Conservation (phyloP, 2,113 vertebrate species). For the Mionectes macconnelli region DNA sequence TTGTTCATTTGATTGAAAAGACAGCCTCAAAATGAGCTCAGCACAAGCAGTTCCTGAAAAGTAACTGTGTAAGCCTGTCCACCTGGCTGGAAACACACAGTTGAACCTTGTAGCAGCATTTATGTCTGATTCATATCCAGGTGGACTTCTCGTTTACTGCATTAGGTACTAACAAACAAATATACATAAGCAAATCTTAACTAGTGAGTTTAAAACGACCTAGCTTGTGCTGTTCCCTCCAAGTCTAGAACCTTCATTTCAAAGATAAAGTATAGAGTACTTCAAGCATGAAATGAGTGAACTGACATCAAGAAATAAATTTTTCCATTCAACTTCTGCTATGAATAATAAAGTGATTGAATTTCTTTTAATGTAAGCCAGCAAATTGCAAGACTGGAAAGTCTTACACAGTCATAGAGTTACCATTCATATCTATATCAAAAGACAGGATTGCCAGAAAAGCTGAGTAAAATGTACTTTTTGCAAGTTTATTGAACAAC, state of each 20-base stretch:
- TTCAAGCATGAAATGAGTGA: slow-evolving; percentile 28
- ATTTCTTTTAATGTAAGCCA: slow-evolving; percentile 20
- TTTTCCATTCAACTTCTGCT: background rate
- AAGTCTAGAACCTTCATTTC: background rate
- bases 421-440: background rate
- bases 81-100: background rate
- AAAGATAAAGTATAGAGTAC: background rate
- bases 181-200: background rate
- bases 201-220: background rate
- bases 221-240: background rate
- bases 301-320: slow-evolving; percentile 33
- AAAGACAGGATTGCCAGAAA: background rate
- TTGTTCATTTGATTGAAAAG: background rate
- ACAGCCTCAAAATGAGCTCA: background rate
- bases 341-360: slow-evolving; percentile 20
- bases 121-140: background rate
- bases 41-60: background rate
- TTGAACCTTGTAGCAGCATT: background rate
- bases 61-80: background rate
- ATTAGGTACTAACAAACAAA: background rate
- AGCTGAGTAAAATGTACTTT: background rate
- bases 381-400: background rate
- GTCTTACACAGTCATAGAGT: background rate
- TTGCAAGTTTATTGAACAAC: background rate
- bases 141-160: background rate